A percentile compares a stretch with the other conserved stretches of the same genome.
phyloP scores from a whole-genome alignment of 2,888 invertebrate genomes.

The Anaspis maculata region DNA sequence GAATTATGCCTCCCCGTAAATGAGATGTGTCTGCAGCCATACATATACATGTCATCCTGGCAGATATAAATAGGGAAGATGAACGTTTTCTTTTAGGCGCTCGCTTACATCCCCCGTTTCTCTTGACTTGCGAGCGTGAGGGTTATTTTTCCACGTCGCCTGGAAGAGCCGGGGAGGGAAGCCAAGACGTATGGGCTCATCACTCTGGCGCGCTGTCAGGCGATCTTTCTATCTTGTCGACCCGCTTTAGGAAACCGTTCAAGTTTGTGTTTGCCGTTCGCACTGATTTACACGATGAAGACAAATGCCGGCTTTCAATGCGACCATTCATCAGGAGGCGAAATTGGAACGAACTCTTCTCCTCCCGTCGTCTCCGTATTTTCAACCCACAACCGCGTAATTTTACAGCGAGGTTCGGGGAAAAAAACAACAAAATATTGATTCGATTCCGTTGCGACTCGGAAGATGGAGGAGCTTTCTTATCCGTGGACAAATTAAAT shows the following conservation, averaged over 20 bases:
- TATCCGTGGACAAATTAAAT: no score
- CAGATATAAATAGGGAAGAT: conserved; percentile 41
- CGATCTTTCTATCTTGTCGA: conserved; percentile 40
- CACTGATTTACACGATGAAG: conserved; percentile 39
- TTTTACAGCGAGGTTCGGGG: no score
- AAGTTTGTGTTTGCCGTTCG: conserved; percentile 37
- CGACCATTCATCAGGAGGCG: conserved; percentile 30
- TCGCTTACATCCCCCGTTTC: conserved; percentile 30
- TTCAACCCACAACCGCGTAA: no score
- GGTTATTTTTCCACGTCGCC: conserved; percentile 40
- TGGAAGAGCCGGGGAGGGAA: conserved; percentile 28
- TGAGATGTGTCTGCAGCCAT: conserved; percentile 46
- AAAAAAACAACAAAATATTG: neutral
- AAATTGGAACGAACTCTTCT: conserved; percentile 26
- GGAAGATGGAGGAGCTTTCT: no score
- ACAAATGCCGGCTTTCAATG: conserved; percentile 39
- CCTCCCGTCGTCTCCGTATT: conserved; percentile 1
- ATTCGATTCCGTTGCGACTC: no score
- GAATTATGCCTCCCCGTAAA: conserved; percentile 48
- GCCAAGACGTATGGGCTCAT: conserved; percentile 42
- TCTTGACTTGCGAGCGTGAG: conserved; percentile 36
- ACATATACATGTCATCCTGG: conserved; percentile 40
- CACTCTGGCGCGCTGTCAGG: conserved; percentile 39
- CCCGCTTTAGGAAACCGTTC: conserved; percentile 34
- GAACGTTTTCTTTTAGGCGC: conserved; percentile 37